Evolutionary conservation across 2,113 vertebrate species (phyloP).

Genomic region (Protobothrops mucrosquamatus): DNA sequence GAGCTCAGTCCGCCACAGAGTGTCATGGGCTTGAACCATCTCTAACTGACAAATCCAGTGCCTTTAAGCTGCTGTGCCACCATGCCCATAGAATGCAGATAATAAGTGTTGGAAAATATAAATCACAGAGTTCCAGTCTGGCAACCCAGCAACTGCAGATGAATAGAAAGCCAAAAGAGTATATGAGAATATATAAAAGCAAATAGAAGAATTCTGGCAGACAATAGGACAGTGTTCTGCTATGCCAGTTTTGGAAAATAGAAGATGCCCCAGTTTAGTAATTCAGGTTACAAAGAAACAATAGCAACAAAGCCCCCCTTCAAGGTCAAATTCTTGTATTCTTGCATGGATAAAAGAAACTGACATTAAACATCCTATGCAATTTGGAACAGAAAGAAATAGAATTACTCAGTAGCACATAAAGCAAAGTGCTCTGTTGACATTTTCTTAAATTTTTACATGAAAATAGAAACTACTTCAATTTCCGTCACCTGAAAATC

Average conservation of each 20-base stretch:
- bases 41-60: background rate
- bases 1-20: background rate
- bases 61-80: background rate
- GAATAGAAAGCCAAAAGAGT: background rate
- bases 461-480: background rate
- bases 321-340: background rate
- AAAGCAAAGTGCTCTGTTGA: background rate
- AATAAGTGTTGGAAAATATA: background rate
- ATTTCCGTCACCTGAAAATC: background rate
- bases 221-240: background rate
- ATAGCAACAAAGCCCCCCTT: background rate
- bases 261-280: background rate
- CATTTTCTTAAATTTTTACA: background rate
- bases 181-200: background rate
- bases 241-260: background rate
- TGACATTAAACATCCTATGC: background rate
- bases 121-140: background rate
- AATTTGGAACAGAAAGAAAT: background rate
- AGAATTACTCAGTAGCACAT: background rate
- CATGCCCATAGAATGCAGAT: background rate
- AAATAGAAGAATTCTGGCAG: background rate
- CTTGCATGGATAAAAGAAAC: background rate
- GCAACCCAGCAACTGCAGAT: background rate
- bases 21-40: background rate
- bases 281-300: background rate